phyloP scores from a whole-genome alignment of 1,140 invertebrate genomes.

The Caenorhabditis inopinata region DNA sequence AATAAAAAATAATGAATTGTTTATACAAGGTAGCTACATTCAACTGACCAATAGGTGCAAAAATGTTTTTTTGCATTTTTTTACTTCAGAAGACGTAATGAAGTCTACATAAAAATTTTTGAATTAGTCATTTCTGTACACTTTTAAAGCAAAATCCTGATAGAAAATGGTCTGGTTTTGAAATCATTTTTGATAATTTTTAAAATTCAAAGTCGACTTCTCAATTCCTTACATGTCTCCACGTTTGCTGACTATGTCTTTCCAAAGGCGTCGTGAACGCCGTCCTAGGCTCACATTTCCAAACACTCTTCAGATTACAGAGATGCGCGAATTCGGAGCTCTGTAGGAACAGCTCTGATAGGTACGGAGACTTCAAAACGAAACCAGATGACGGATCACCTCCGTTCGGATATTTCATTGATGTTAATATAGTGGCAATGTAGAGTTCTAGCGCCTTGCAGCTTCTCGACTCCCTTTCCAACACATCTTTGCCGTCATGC shows the following conservation, averaged over 20 bases:
- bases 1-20: too few relatives aligned
- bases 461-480: neutral
- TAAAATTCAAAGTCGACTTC: neutral
- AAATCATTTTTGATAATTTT: neutral
- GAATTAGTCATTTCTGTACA: too few relatives aligned
- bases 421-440: neutral
- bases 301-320: conserved; percentile 13
- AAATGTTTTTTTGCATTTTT: too few relatives aligned
- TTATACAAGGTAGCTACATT: too few relatives aligned
- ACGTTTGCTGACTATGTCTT: neutral
- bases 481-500: neutral
- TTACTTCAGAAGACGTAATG: too few relatives aligned
- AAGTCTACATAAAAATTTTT: too few relatives aligned
- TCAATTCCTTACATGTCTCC: neutral
- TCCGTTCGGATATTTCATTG: conserved; percentile 4
- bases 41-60: too few relatives aligned
- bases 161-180: too few relatives aligned
- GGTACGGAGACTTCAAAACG: neutral
- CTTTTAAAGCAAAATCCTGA: too few relatives aligned
- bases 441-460: neutral
- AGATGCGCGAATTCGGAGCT: conserved; percentile 1
- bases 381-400: neutral
- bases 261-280: neutral
- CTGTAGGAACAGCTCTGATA: neutral
- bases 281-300: neutral